These are phyloP conservation scores for Drosophila nigritarsus DNA, from an alignment of 2,888 invertebrate species.

Conservation along the genomic window DNA sequence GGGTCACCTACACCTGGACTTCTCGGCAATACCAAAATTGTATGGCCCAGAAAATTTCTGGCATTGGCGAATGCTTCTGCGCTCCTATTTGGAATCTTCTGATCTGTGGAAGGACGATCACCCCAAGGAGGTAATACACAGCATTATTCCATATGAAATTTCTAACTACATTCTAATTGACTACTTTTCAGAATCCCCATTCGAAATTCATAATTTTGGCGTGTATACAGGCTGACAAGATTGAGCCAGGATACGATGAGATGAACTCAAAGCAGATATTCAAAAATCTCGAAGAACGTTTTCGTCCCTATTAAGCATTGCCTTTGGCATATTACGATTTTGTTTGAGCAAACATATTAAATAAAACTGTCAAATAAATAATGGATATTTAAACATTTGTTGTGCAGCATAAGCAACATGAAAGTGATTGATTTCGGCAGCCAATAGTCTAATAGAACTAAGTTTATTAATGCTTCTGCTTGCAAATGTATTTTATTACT, in stretches of 20 bases:
- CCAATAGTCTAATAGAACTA: background rate
- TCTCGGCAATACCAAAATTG: constrained; percentile 65
- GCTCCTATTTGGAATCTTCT: constrained; percentile 53
- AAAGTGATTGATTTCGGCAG: background rate
- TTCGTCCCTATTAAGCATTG: constrained; percentile 50
- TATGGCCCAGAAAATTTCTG: constrained; percentile 60
- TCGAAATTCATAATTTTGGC: constrained; percentile 64
- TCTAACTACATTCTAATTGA: background rate
- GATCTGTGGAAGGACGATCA: constrained; percentile 67
- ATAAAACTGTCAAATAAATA: background rate
- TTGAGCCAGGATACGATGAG: constrained; percentile 59
- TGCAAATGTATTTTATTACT: background rate
- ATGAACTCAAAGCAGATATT: constrained; percentile 50
- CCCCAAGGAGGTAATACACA: constrained; percentile 49
- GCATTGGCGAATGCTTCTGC: constrained; percentile 63
- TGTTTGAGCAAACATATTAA: background rate
- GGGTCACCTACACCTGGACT: constrained; percentile 59
- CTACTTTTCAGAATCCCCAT: constrained; percentile 46
- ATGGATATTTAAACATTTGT: background rate
- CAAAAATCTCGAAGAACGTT: constrained; percentile 56
- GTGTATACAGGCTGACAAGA: constrained; percentile 51
- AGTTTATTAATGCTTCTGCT: background rate
- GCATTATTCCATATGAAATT: no score
- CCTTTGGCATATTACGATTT: background rate
- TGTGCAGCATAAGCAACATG: background rate